Evolutionary conservation across 2,113 vertebrate species (phyloP).

Genomic region (Ploceus nigricollis): DNA sequence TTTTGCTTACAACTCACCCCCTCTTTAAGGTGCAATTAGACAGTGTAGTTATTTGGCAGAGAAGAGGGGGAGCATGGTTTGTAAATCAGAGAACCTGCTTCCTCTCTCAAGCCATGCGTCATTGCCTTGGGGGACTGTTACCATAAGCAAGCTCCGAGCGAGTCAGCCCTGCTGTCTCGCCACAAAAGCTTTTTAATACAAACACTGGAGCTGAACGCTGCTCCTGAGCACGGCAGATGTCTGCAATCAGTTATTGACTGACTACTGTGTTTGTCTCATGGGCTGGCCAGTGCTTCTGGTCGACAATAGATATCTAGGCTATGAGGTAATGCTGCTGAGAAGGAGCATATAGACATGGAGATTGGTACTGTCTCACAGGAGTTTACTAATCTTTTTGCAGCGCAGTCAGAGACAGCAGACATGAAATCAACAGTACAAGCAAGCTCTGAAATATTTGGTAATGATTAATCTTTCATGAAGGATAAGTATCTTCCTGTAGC

Average conservation of each 20-base stretch:
- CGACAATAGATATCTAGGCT: slow-evolving; percentile 10
- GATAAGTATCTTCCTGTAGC: not conserved
- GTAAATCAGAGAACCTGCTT: slow-evolving; percentile 63
- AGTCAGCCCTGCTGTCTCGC: slow-evolving; percentile 51
- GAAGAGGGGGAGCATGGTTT: slow-evolving; percentile 32
- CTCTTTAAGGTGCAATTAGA: slow-evolving; percentile 5
- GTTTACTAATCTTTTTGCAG: not conserved
- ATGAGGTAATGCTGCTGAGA: slow-evolving; percentile 44
- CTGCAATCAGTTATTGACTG: slow-evolving; percentile 16
- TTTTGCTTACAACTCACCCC: not conserved
- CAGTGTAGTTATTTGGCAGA: not conserved
- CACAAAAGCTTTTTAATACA: slow-evolving; percentile 45
- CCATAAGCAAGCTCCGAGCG: not conserved
- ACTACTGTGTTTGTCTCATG: not conserved
- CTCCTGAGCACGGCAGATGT: slow-evolving; percentile 25
- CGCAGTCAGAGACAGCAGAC: not conserved
- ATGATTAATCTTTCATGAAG: not conserved
- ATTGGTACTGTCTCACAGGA: not conserved
- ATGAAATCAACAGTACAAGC: not conserved
- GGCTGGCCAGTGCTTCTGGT: not conserved
- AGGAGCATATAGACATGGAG: not conserved
- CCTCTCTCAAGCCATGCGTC: slow-evolving; percentile 27
- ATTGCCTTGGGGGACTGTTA: slow-evolving; percentile 63
- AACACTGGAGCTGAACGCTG: not conserved
- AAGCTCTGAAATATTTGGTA: not conserved